Evolutionary conservation across 2,888 invertebrate species (phyloP).

Genomic region (Ramazzottius varieornatus): DNA sequence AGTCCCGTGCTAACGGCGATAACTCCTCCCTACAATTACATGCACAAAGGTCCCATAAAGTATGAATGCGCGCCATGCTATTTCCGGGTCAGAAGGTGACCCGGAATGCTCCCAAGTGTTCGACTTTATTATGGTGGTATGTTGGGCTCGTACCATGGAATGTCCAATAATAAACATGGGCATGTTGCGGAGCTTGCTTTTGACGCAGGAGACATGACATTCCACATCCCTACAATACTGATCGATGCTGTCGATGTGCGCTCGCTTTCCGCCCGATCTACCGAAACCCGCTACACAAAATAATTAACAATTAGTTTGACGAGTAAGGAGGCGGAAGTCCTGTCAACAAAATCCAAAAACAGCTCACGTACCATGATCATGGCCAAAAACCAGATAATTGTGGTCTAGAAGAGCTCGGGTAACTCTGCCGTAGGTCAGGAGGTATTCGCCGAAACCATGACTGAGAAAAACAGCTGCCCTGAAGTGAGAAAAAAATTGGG

Average conservation of each 20-base stretch:
- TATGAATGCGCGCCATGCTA: no score
- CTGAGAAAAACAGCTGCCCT: background rate
- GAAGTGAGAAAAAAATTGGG: background rate
- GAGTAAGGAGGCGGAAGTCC: no score
- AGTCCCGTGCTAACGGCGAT: background rate
- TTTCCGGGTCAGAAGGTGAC: no score
- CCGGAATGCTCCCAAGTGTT: no score
- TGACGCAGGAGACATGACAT: constrained; percentile 10
- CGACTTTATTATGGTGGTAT: no score
- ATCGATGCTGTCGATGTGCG: background rate
- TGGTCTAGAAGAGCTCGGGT: background rate
- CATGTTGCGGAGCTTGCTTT: constrained; percentile 16
- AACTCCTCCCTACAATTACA: background rate
- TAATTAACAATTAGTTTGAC: background rate
- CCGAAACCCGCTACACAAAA: background rate
- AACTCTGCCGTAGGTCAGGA: background rate
- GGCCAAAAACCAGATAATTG: background rate
- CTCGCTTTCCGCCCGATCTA: background rate
- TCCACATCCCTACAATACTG: background rate
- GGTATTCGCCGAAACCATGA: background rate
- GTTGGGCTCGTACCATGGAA: constrained; percentile 27
- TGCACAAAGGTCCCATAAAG: no score
- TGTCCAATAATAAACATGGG: constrained; percentile 25
- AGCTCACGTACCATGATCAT: background rate
- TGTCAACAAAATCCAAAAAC: no score